phyloP scores from a whole-genome alignment of 2,113 vertebrate genomes.

The Bubo blakistoni region DNA sequence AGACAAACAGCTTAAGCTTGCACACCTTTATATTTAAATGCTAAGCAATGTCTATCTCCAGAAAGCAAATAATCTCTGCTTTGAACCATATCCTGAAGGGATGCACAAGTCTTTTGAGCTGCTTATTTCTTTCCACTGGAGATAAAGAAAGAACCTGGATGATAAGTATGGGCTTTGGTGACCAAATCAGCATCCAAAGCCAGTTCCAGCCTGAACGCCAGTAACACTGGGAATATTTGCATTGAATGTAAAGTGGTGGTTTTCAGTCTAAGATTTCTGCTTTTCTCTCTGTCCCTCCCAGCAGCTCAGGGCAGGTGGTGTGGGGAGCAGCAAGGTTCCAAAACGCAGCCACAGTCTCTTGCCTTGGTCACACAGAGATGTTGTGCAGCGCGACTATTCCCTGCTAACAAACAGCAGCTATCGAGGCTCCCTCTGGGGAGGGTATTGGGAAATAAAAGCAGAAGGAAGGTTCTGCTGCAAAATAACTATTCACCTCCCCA shows the following conservation, averaged over 20 bases:
- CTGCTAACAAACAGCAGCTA: background rate
- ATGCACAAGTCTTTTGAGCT: background rate
- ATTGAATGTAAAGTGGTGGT: background rate
- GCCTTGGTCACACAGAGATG: background rate
- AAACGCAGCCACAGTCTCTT: accelerated
- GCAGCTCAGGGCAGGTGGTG: background rate
- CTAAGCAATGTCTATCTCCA: background rate
- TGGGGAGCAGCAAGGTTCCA: background rate
- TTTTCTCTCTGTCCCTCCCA: background rate
- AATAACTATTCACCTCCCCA: background rate
- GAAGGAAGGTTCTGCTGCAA: background rate
- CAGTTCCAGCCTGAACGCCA: background rate
- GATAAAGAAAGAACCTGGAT: background rate
- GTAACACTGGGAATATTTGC: background rate
- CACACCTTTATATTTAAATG: background rate
- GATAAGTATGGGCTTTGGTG: background rate
- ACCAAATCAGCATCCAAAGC: background rate
- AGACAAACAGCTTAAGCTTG: background rate
- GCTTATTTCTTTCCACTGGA: background rate
- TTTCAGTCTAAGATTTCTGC: background rate
- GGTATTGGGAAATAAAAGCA: background rate
- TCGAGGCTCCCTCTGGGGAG: background rate
- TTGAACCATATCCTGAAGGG: background rate
- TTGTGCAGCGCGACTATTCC: background rate
- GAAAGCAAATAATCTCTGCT: background rate